phyloP scores from a whole-genome alignment of 1,140 invertebrate species.

The Heliconius eleuchia region DNA sequence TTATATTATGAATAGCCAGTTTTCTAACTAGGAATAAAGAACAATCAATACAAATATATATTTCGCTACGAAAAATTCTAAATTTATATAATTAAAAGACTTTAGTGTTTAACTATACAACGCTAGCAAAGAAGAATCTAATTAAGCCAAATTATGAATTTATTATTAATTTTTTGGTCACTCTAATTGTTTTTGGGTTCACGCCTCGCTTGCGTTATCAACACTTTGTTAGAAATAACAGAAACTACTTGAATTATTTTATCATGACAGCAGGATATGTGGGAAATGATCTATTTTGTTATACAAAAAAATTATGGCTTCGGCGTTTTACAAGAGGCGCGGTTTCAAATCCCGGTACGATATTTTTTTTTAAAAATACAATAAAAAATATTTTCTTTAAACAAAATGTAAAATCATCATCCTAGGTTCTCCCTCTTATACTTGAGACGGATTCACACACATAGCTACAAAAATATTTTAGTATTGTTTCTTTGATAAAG shows the following conservation, averaged over 20 bases:
- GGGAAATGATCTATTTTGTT: neutral
- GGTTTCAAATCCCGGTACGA: no score
- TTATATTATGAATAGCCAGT: no score
- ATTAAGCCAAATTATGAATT: slow-evolving; percentile 35
- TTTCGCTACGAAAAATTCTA: neutral
- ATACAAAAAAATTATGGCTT: no score
- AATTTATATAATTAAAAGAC: neutral
- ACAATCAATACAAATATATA: neutral
- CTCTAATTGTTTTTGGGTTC: slow-evolving; percentile 23
- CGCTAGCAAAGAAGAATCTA: slow-evolving; percentile 19
- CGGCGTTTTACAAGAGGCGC: no score
- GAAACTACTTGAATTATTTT: neutral
- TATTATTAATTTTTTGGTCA: slow-evolving; percentile 22
- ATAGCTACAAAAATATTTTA: no score
- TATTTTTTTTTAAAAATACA: no score
- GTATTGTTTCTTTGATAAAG: no score
- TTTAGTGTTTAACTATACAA: slow-evolving; percentile 19
- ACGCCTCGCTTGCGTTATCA: slow-evolving; percentile 18
- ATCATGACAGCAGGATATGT: neutral
- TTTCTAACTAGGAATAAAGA: no score
- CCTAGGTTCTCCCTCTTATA: no score
- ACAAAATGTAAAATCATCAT: no score
- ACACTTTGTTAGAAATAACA: neutral
- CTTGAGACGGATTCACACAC: no score
- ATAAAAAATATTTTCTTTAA: no score